Percentiles rank a stretch among this genome's conserved stretches.
These are phyloP conservation scores for Microtus oregoni DNA, from an alignment of 2,113 vertebrate species.

Conservation along the genomic window DNA sequence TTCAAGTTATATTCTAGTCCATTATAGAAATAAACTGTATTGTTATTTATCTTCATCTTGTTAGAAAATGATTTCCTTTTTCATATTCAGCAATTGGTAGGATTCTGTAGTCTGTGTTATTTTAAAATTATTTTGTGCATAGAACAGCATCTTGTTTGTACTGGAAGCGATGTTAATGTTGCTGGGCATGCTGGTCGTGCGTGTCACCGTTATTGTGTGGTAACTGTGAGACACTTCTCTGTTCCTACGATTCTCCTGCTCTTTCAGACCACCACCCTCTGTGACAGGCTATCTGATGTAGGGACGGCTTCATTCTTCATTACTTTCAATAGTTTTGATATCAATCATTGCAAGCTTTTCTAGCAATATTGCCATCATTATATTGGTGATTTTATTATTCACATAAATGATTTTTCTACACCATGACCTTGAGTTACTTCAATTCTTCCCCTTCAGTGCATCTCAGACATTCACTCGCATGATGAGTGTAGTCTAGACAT, in stretches of 20 bases:
- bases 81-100: background rate
- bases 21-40: background rate
- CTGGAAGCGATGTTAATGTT: background rate
- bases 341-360: background rate
- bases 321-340: background rate
- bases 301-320: background rate
- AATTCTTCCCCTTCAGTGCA: background rate
- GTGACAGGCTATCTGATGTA: accelerated
- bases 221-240: background rate
- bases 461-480: background rate
- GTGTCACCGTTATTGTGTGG: background rate
- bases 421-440: background rate
- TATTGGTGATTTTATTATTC: background rate
- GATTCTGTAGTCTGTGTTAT: background rate
- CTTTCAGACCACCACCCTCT: background rate
- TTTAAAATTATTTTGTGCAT: background rate
- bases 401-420: background rate
- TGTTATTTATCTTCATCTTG: background rate
- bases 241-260: background rate
- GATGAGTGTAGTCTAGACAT: background rate
- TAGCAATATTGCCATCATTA: background rate
- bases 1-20: background rate
- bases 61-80: conserved; percentile 1
- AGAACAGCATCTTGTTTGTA: background rate
- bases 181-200: background rate